These are phyloP conservation scores for Microdon myrmicae DNA, from an alignment of 2,888 invertebrate genomes.

Conservation along the genomic window DNA sequence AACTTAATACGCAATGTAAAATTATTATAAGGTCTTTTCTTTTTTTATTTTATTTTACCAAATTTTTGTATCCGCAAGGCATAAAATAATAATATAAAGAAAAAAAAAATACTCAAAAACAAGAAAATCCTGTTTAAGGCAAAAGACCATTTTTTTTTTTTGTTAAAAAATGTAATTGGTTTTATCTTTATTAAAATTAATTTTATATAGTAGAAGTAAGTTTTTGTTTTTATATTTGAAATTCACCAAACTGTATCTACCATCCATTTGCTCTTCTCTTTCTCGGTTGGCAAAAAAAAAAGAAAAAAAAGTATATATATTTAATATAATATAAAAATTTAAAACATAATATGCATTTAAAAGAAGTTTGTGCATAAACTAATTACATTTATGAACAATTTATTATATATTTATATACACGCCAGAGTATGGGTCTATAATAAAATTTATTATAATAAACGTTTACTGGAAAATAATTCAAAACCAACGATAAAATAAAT, in stretches of 20 bases:
- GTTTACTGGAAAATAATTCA: slow-evolving; percentile 55
- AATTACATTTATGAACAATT: slow-evolving; percentile 26
- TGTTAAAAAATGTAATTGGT: slow-evolving; percentile 21
- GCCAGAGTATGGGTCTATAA: slow-evolving; percentile 24
- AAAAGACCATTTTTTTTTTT: slow-evolving; percentile 27
- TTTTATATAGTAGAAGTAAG: background rate
- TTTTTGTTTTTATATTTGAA: background rate
- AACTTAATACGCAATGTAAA: slow-evolving; percentile 27
- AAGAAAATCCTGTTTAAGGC: slow-evolving; percentile 17
- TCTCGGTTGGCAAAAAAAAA: slow-evolving; percentile 22
- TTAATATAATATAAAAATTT: no score
- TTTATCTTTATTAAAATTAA: slow-evolving; percentile 11
- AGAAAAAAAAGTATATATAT: no score
- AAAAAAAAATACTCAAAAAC: slow-evolving; percentile 25
- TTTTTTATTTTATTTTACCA: no score
- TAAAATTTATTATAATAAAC: no score
- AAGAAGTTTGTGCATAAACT: slow-evolving; percentile 17
- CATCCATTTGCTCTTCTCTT: slow-evolving; percentile 12
- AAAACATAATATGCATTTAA: slow-evolving; percentile 11
- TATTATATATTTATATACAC: slow-evolving; percentile 27
- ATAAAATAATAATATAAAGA: slow-evolving; percentile 3
- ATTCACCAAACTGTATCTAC: no score
- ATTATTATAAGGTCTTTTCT: no score
- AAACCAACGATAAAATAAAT: slow-evolving; percentile 62
- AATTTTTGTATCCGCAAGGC: no score